These are phyloP conservation scores for Nothura maculosa DNA, from an alignment of 2,797 vertebrate genomes.

Conservation along the genomic window DNA sequence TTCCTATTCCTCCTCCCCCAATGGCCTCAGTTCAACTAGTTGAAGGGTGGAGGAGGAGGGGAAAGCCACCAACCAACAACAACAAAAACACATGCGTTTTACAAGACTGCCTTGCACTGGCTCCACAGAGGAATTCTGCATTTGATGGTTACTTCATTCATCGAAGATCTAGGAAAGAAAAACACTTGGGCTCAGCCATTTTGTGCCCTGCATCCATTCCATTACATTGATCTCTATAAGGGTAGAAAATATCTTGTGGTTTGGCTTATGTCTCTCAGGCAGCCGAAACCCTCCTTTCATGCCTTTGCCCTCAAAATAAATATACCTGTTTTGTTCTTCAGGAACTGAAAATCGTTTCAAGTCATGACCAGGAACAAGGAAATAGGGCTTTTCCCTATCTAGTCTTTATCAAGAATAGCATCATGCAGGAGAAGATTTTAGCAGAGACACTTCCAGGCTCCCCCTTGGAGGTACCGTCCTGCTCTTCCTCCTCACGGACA, in stretches of 20 bases:
- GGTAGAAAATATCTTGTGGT: background rate
- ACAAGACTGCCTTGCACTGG: background rate
- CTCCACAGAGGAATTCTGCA: background rate
- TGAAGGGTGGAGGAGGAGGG: background rate
- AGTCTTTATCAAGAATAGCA: background rate
- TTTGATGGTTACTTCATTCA: fast-evolving
- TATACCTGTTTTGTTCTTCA: background rate
- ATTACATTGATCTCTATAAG: fast-evolving
- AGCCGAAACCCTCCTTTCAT: background rate
- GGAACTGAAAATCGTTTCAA: background rate
- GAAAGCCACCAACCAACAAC: no score
- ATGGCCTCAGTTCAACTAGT: fast-evolving
- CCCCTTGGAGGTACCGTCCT: fast-evolving
- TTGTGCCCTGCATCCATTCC: background rate
- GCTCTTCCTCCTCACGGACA: background rate
- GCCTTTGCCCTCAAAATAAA: background rate
- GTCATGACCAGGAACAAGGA: background rate
- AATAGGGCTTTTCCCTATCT: fast-evolving
- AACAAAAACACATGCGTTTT: background rate
- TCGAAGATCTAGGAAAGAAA: background rate
- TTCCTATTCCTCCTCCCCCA: background rate
- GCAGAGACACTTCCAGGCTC: background rate
- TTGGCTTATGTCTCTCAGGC: background rate
- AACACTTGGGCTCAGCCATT: fast-evolving
- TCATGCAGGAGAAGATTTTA: background rate